phyloP scores from a whole-genome alignment of 2,113 vertebrate species.

The Bos taurus region DNA sequence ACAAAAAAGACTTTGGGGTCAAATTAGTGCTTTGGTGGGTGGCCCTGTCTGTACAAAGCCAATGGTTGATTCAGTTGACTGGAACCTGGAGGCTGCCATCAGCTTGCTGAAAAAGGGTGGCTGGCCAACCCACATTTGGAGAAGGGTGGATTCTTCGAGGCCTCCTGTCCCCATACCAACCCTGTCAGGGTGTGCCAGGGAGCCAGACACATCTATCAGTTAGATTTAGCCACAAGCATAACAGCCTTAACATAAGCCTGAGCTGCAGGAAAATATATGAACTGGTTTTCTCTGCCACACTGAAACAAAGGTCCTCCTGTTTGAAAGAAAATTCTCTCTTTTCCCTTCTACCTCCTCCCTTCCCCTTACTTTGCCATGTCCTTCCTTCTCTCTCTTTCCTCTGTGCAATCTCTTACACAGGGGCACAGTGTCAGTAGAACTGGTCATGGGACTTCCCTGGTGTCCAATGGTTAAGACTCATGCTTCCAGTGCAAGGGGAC shows the following conservation, averaged over 20 bases:
- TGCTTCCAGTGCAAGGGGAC: neutral
- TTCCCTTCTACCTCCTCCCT: neutral
- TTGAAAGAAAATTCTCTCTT: neutral
- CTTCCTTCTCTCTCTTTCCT: neutral
- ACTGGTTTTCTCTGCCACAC: neutral
- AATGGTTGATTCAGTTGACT: neutral
- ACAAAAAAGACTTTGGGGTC: neutral
- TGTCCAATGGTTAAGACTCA: neutral
- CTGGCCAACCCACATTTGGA: neutral
- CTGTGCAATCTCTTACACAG: neutral
- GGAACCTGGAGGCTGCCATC: neutral
- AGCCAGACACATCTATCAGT: neutral
- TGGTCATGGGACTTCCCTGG: neutral
- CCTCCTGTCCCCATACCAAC: neutral
- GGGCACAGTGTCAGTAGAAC: neutral
- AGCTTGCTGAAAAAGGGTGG: neutral
- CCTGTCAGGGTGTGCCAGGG: neutral
- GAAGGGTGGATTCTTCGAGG: neutral
- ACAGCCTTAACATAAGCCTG: neutral
- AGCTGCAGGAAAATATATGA: neutral
- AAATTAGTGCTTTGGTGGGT: neutral
- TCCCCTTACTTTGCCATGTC: neutral
- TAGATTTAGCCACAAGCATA: neutral
- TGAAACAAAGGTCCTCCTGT: neutral
- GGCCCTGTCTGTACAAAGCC: neutral